Evolutionary conservation across 2,888 invertebrate species (phyloP).

Genomic region (Hermodice carunculata): DNA sequence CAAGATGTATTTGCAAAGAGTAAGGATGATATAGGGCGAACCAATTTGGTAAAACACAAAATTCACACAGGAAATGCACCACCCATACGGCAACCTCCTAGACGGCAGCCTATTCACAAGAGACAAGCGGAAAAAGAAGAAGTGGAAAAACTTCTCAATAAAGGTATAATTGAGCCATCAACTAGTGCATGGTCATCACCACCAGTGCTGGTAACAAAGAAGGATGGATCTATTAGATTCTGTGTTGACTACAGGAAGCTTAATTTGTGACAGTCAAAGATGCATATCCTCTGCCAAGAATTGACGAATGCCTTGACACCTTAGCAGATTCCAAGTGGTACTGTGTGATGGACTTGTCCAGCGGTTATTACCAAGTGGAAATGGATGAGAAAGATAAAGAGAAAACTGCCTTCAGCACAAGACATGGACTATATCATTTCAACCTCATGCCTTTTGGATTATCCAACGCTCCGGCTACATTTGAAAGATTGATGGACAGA

Average conservation of each 20-base stretch:
- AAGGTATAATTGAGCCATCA: neutral
- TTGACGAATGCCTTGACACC: slow-evolving; percentile 30
- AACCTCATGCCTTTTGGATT: slow-evolving; percentile 40
- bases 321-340: slow-evolving; percentile 40
- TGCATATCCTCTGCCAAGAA: slow-evolving; percentile 32
- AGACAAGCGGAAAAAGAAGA: neutral
- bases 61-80: neutral
- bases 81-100: slow-evolving; percentile 1
- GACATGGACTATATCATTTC: slow-evolving; percentile 35
- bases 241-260: slow-evolving; percentile 38
- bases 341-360: slow-evolving; percentile 35
- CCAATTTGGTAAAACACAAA: neutral
- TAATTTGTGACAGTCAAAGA: slow-evolving; percentile 34
- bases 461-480: slow-evolving; percentile 41
- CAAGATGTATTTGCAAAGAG: neutral
- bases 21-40: neutral
- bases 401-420: slow-evolving; percentile 44
- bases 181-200: neutral
- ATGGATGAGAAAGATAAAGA: slow-evolving; percentile 27
- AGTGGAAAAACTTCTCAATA: neutral
- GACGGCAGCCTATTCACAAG: neutral
- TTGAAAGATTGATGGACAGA: slow-evolving; percentile 41
- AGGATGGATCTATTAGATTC: slow-evolving; percentile 24
- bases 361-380: slow-evolving; percentile 47
- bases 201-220: slow-evolving; percentile 28